Conservation (phyloP, 35 echinoderm and acorn worm genomes). For the Anneissia japonica region DNA sequence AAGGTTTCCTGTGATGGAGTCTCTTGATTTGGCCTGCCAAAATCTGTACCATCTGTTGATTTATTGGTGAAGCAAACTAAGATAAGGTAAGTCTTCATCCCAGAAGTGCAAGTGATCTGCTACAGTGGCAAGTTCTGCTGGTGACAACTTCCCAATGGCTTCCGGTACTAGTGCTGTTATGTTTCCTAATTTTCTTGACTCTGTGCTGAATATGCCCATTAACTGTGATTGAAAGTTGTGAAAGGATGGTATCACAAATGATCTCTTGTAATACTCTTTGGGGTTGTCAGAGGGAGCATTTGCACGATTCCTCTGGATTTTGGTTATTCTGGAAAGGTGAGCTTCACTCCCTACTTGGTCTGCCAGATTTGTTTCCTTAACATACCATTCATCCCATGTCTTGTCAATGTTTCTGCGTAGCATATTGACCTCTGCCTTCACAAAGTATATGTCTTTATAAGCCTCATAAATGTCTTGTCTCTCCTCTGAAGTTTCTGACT, state of each 20-base stretch:
- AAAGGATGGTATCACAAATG: not conserved
- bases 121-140: not conserved
- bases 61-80: no score
- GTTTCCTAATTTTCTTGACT: no score
- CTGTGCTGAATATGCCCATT: not conserved
- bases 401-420: constrained; percentile 23
- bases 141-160: not conserved
- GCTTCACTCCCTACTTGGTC: not conserved
- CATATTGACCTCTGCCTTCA: not conserved
- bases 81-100: not conserved
- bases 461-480: constrained; percentile 4
- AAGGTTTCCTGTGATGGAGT: no score
- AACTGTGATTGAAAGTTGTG: not conserved
- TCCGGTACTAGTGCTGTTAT: no score
- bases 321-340: not conserved
- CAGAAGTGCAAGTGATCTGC: constrained; percentile 10
- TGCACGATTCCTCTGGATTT: not conserved
- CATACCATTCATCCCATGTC: not conserved
- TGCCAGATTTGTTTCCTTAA: not conserved
- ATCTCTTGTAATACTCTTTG: constrained; percentile 7
- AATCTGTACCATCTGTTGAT: no score
- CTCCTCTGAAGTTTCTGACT: constrained; percentile 23
- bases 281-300: constrained; percentile 5
- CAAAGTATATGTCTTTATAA: constrained; percentile 12
- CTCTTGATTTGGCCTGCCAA: no score